These are phyloP conservation scores for Lasioglossum marginatum DNA, from an alignment of 2,888 invertebrate species.

Conservation along the genomic window DNA sequence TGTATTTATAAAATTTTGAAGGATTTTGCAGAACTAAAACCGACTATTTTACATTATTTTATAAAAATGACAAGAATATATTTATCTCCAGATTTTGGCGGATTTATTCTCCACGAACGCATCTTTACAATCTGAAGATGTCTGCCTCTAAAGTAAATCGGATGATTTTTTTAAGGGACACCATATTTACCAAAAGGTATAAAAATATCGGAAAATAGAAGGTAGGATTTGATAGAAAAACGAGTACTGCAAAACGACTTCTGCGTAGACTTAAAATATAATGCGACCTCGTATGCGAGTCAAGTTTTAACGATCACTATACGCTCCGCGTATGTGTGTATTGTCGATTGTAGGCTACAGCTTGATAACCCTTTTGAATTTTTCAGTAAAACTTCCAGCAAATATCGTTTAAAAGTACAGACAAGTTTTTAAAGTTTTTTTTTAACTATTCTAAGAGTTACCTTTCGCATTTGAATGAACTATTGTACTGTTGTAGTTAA, in stretches of 20 bases:
- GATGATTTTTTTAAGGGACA: too few species aligned
- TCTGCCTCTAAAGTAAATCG: too few species aligned
- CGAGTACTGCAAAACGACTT: background rate
- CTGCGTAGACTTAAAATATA: background rate
- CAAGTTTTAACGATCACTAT: background rate
- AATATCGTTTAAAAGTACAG: background rate
- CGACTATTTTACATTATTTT: background rate
- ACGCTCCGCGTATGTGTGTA: background rate
- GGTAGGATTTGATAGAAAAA: background rate
- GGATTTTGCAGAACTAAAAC: background rate
- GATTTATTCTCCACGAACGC: too few species aligned
- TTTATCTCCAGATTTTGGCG: background rate
- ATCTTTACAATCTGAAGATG: too few species aligned
- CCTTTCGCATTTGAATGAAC: background rate
- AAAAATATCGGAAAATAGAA: too few species aligned
- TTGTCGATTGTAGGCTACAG: background rate
- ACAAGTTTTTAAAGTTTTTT: background rate
- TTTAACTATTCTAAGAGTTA: too few species aligned
- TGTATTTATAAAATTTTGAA: too few species aligned
- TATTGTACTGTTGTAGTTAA: too few species aligned
- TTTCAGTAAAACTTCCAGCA: background rate
- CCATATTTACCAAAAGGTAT: too few species aligned
- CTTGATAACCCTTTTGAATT: background rate
- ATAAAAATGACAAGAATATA: background rate
- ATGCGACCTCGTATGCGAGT: background rate